Evolutionary conservation across 2,113 vertebrate genomes (phyloP).

Genomic region (Uria lomvia): DNA sequence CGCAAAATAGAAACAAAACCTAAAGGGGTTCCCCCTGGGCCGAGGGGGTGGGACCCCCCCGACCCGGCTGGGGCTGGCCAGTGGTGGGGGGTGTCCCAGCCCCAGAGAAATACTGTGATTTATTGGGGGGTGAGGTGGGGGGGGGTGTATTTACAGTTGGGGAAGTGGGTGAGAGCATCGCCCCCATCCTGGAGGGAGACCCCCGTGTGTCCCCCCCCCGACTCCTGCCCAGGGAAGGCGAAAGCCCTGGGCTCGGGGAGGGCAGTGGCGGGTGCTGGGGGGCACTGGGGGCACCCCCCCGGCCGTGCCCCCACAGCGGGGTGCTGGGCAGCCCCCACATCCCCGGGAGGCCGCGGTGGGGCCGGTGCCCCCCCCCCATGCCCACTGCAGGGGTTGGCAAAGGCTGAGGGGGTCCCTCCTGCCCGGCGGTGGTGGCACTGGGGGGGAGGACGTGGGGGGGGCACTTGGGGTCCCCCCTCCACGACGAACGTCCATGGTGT

Average conservation of each 20-base stretch:
- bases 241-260: not conserved
- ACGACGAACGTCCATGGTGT: not conserved
- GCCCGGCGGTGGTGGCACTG: not conserved
- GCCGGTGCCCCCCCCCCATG: too few species aligned
- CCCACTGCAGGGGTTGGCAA: not conserved
- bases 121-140: too few species aligned
- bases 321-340: too few species aligned
- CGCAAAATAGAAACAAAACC: too few species aligned
- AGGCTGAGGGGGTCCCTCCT: not conserved
- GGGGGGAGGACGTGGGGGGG: not conserved
- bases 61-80: too few species aligned
- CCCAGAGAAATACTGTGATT: too few species aligned
- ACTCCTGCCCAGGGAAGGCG: not conserved
- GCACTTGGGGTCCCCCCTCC: not conserved
- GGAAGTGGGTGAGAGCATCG: not conserved
- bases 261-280: not conserved
- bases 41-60: too few species aligned
- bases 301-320: not conserved
- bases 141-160: not conserved
- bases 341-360: too few species aligned
- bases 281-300: not conserved
- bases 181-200: not conserved
- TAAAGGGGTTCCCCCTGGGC: too few species aligned
- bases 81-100: too few species aligned
- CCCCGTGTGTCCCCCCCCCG: not conserved